Base-by-base conservation (phyloP, 1,140 invertebrate genomes). In the Aphidius gifuensis region DNA sequence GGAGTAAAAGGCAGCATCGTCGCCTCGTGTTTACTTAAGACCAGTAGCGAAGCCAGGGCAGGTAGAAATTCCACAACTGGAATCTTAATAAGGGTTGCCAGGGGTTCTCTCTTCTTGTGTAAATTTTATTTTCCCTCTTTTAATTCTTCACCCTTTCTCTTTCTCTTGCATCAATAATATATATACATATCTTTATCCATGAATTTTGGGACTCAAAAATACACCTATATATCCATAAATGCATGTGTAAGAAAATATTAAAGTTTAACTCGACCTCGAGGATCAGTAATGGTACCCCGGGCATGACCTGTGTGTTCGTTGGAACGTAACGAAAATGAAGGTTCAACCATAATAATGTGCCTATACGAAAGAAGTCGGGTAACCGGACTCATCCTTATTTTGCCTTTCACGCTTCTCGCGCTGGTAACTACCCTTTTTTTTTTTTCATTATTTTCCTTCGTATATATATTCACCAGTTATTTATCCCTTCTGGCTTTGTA, bases 11-110 rank as follows among this genome's bases (percentile, higher is more conserved):
- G 45, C 45, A 48, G 48, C 21, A 58, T 21, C 56, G 56, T 63
- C 56, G 61, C 56, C 61, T 77, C 71, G 73, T 77, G 73, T 78
- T 80, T 80, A 79, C 76, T 77, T 71, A 80, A 80, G 79, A 79
- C 79, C 74, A 80, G 79, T 80, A 80, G 78, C 75, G 69, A 73
- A 70, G 71, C 72, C 64, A 60, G 71, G 71, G 74, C 79, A 80
- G 77, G 78, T 79, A 81, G 76, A 32, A 79, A 80, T 80, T 80
- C 78, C 76, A 76, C 73, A 74, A 71, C 71, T 79, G 77, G 78
- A 79, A 79, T 81, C 73, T 79, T 80, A 80, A 80, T 79, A 80
- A 80, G 78, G 76, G 78, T 77, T 73, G 72, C 55, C 78, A 78
- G 76, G 61, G 73, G 71, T 78, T 76, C 76, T 77, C 75, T 66